Evolutionary conservation across 2,113 vertebrate genomes (phyloP), one percentile per base, ranked within the genome.

Genomic region (Tringa solitaria): DNA sequence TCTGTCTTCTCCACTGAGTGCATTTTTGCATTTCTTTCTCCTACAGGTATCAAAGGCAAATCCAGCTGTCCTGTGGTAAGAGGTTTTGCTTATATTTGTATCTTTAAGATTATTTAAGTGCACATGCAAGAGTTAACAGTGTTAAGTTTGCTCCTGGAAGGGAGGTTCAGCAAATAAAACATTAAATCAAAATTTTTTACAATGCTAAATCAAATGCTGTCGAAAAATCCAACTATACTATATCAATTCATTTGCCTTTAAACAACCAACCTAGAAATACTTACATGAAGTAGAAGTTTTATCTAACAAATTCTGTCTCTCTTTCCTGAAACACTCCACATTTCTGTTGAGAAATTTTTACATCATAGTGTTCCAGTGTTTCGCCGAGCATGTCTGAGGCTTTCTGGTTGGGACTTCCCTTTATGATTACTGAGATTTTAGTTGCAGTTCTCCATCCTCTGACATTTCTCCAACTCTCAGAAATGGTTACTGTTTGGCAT

Each of bases 311-410:
- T 70, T 70, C 24, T 54, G 5, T n/a, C 18, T 56, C 7, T 78
- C 12, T 93, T 84, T 43, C 73, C 19, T 8, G 50, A 96, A 90
- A 54, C 14, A 17, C 5, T 59, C 39, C 8, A 11, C 28, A 46
- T 68, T 77, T 78, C 18, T 79, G 8, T 87, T 69, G 11, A 73
- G 57, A 78, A 53, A 32, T 61, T 37, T 69, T 82, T 78, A 28
- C 7, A 17, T 76, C 22, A 19, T 6, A 43, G 14, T 41, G 7
- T 68, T 83, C 33, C 33, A n/a, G 7, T 67, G 78, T 75, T 93
- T 64, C 1, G 2, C 4, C 0, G 0, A 78, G 19, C 19, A 48
- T 46, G 11, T 63, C 46, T 84, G 46, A 59, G 37, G 30, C n/a
- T 63, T 82, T 26, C 48, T 60, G 45, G 20, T 73, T 26, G 72